phyloP scores from a whole-genome alignment of 2,888 invertebrate species.

The Metallyticus violacea region DNA sequence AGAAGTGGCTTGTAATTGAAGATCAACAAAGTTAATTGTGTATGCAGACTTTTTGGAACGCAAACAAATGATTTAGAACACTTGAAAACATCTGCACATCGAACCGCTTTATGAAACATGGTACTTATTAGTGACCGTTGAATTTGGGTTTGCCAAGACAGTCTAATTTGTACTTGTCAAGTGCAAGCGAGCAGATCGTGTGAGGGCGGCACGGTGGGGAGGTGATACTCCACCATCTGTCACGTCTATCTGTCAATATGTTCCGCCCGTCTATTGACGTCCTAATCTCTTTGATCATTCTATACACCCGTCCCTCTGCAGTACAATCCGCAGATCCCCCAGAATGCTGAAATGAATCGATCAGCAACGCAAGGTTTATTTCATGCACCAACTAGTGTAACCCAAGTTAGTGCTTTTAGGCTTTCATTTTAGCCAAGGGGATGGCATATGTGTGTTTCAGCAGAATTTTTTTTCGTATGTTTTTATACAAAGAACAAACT shows the following conservation, averaged over 20 bases:
- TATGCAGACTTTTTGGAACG: neutral
- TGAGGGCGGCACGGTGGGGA: neutral
- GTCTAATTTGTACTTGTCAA: neutral
- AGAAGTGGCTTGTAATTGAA: neutral
- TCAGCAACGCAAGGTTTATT: neutral
- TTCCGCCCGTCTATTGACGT: neutral
- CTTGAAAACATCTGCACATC: neutral
- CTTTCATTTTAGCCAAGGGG: neutral
- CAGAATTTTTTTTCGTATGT: no score
- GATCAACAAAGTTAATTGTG: neutral
- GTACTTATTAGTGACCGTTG: neutral
- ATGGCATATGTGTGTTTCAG: no score
- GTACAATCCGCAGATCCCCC: neutral
- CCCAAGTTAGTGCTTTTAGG: neutral
- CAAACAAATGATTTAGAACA: neutral
- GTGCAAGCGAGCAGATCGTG: neutral
- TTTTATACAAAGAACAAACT: no score
- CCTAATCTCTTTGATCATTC: neutral
- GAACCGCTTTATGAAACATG: neutral
- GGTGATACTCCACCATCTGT: neutral
- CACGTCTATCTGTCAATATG: neutral
- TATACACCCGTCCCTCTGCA: neutral
- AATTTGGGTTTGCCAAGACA: neutral
- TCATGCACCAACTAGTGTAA: neutral
- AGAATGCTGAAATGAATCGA: neutral